A percentile compares a stretch with the other conserved stretches of the same genome.
Evolutionary conservation across 2,797 vertebrate genomes (phyloP).

Genomic region (Phoeniculus purpureus): DNA sequence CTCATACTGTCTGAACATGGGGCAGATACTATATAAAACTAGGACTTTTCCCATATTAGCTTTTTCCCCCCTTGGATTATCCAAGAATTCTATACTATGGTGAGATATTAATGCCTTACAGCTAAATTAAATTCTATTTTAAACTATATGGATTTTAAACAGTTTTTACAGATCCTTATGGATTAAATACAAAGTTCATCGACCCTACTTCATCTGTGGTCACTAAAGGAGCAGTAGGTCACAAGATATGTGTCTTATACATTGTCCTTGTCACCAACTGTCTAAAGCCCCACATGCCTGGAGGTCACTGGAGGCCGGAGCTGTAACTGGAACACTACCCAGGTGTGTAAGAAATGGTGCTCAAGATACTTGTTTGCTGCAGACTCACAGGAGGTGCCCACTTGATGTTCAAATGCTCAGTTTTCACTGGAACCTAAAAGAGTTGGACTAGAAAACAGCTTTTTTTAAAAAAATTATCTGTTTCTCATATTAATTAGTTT

Average conservation of each 20-base stretch:
- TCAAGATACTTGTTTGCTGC: background rate
- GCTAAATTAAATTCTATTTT: background rate
- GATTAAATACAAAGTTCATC: background rate
- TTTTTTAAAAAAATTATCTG: background rate
- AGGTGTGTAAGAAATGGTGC: background rate
- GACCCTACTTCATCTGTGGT: background rate
- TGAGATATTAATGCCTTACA: background rate
- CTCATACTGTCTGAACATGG: background rate
- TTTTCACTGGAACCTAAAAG: background rate
- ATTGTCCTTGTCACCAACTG: rapidly evolving
- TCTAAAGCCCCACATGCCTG: background rate
- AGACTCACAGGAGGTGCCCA: background rate
- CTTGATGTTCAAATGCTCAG: background rate
- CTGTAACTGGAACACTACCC: background rate
- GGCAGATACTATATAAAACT: background rate
- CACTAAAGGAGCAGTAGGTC: background rate
- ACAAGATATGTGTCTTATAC: background rate
- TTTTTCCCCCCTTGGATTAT: background rate
- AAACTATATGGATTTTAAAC: background rate
- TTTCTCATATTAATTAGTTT: background rate
- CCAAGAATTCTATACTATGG: background rate
- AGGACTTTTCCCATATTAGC: background rate
- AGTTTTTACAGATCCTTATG: background rate
- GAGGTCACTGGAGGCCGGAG: background rate
- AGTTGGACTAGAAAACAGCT: background rate